Percentiles rank a stretch among this genome's conserved stretches.
phyloP scores from a whole-genome alignment of 2,888 invertebrate genomes.

The Aphidius colemani region DNA sequence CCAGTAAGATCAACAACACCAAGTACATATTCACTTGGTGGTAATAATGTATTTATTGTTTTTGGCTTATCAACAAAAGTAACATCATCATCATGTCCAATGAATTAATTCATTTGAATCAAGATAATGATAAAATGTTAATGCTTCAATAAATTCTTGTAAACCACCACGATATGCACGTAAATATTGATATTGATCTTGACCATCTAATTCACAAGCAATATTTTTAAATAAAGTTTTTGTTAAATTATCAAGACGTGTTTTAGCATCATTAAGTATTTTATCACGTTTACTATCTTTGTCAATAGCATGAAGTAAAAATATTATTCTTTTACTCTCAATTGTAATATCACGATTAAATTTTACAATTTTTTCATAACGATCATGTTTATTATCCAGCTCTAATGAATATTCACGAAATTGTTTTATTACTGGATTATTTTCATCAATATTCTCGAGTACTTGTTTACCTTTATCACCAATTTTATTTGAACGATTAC shows the following conservation, averaged over 20 bases:
- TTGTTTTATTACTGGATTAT: slow-evolving; percentile 65
- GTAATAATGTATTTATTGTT: slow-evolving; percentile 50
- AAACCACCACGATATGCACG: slow-evolving; percentile 70
- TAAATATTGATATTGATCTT: slow-evolving; percentile 73
- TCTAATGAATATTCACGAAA: slow-evolving; percentile 70
- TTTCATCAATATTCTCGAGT: slow-evolving; percentile 60
- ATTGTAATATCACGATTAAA: slow-evolving; percentile 83
- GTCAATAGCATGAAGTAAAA: slow-evolving; percentile 77
- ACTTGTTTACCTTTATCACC: slow-evolving; percentile 61
- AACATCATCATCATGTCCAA: slow-evolving; percentile 57
- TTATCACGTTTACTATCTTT: slow-evolving; percentile 64
- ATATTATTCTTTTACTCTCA: slow-evolving; percentile 89
- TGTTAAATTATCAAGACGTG: slow-evolving; percentile 69
- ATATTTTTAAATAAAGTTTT: slow-evolving; percentile 69
- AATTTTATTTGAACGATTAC: slow-evolving; percentile 38
- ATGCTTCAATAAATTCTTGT: slow-evolving; percentile 88
- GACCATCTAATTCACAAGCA: slow-evolving; percentile 73
- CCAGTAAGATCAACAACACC: slow-evolving; percentile 88
- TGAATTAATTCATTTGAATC: slow-evolving; percentile 66
- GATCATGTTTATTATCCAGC: slow-evolving; percentile 80
- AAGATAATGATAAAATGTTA: slow-evolving; percentile 76
- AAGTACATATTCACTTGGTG: slow-evolving; percentile 68
- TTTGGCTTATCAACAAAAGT: slow-evolving; percentile 25
- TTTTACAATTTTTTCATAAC: slow-evolving; percentile 82
- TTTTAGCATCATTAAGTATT: slow-evolving; percentile 69